phyloP scores from a whole-genome alignment of 2,797 vertebrate species.

The Prunella strophiata region DNA sequence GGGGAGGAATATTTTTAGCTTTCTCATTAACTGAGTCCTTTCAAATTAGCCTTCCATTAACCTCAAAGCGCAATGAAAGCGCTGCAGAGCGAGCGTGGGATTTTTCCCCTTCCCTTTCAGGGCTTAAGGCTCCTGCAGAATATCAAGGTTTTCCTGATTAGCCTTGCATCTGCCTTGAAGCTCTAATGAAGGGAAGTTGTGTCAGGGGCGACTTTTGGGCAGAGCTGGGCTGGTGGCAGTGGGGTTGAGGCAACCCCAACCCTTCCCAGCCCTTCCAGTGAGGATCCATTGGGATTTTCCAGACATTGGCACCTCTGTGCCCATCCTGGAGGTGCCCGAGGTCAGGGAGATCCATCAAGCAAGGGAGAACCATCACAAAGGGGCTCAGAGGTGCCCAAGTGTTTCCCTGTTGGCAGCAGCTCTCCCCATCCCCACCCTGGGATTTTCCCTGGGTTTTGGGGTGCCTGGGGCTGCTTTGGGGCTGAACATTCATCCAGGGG shows the following conservation, averaged over 20 bases:
- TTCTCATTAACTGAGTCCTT: conserved; percentile 82
- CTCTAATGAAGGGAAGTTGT: conserved; percentile 57
- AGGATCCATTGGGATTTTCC: background rate
- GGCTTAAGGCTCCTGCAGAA: conserved; percentile 69
- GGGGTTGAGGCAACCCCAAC: background rate
- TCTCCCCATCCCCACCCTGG: rapidly evolving
- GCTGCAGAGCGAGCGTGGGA: conserved; percentile 20
- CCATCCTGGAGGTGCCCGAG: background rate
- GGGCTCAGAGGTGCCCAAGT: rapidly evolving
- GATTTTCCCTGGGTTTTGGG: background rate
- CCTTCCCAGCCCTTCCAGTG: rapidly evolving
- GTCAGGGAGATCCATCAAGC: background rate
- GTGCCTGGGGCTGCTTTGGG: background rate
- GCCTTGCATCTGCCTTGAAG: conserved; percentile 61
- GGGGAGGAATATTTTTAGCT: conserved; percentile 80
- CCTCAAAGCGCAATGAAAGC: conserved; percentile 79
- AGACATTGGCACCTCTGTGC: rapidly evolving
- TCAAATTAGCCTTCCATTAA: conserved; percentile 85
- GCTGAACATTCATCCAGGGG: rapidly evolving
- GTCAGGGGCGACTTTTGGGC: background rate
- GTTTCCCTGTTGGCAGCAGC: rapidly evolving
- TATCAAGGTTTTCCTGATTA: conserved; percentile 75
- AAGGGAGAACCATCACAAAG: rapidly evolving
- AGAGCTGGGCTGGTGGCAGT: background rate
- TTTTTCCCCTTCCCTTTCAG: conserved; percentile 42